Evolutionary conservation across 2,797 vertebrate species (phyloP).

Genomic region (Falco biarmicus): DNA sequence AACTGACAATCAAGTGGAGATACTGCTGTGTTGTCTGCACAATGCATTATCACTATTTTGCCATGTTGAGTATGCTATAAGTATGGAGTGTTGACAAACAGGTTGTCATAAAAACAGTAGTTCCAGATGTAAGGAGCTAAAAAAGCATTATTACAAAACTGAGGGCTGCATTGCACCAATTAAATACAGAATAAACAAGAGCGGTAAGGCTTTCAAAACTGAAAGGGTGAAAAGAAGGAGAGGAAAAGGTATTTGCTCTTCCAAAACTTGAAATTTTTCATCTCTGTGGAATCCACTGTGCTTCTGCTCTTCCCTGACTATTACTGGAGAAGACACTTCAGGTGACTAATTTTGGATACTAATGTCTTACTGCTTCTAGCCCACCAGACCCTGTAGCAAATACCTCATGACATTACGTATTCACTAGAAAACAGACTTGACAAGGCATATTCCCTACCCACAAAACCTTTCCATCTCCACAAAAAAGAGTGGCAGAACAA

Average conservation of each 20-base stretch:
- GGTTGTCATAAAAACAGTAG: rapidly evolving
- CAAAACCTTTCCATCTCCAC: neutral
- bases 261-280: neutral
- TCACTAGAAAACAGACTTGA: neutral
- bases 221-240: neutral
- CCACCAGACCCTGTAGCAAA: neutral
- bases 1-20: neutral
- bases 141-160: neutral
- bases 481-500: neutral
- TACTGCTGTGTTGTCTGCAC: neutral
- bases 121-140: rapidly evolving
- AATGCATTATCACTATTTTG: neutral
- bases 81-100: neutral
- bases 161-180: neutral
- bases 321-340: neutral
- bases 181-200: neutral
- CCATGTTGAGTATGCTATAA: neutral
- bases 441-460: neutral
- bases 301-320: neutral
- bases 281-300: neutral
- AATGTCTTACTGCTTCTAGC: neutral
- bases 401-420: rapidly evolving
- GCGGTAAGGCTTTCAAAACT: neutral
- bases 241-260: neutral
- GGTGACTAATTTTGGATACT: neutral